A percentile compares a stretch with the other conserved stretches of the same genome.
phyloP scores from a whole-genome alignment of 1,140 invertebrate species.

The Chionoecetes opilio region DNA sequence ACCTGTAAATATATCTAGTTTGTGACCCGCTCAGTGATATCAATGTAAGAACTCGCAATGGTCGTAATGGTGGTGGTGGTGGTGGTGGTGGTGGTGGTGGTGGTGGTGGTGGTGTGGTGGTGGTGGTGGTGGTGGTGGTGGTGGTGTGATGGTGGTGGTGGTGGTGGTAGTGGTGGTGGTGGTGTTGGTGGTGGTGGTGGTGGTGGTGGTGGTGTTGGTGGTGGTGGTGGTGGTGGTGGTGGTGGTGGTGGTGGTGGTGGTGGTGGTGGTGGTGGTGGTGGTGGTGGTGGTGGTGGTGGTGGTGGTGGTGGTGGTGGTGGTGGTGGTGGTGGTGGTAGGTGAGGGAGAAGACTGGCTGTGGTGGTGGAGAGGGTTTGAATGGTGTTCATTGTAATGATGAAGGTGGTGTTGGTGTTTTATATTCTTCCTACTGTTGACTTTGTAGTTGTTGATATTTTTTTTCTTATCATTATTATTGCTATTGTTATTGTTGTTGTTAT shows the following conservation, averaged over 20 bases:
- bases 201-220: background rate
- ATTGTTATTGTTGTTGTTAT: background rate
- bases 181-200: background rate
- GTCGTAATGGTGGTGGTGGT: background rate
- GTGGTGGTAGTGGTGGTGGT: background rate
- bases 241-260: too few species aligned
- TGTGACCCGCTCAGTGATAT: background rate
- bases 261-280: too few species aligned
- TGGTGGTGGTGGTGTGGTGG: conserved; percentile 27
- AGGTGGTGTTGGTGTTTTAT: too few species aligned
- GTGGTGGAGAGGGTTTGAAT: too few species aligned
- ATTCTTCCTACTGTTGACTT: too few species aligned
- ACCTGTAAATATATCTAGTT: background rate
- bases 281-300: conserved; percentile 38
- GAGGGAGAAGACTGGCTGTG: background rate
- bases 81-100: conserved; percentile 34
- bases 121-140: background rate
- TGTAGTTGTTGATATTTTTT: background rate
- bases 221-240: too few species aligned
- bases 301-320: background rate
- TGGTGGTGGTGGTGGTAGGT: background rate
- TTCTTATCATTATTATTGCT: background rate
- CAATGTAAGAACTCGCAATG: background rate
- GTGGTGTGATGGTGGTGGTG: background rate
- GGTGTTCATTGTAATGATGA: too few species aligned